Evolutionary conservation across 2,113 vertebrate species (phyloP).

Genomic region (Plestiodon gilberti): DNA sequence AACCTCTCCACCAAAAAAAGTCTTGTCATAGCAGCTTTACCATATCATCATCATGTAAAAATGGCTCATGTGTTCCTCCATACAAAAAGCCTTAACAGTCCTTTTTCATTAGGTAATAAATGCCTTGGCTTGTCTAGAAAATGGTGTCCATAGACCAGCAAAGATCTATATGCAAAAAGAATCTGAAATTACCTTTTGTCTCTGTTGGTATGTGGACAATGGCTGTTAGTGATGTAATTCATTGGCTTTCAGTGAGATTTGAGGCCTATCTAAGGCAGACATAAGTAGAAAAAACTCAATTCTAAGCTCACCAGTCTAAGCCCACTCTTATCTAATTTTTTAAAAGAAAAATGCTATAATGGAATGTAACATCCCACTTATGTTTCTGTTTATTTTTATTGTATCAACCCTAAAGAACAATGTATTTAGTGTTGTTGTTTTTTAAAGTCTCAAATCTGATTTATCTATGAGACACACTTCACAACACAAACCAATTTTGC

Average conservation of each 20-base stretch:
- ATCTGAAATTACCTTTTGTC: conserved; percentile 33
- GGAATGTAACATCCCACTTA: conserved; percentile 21
- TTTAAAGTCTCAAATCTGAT: conserved; percentile 79
- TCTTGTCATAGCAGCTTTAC: neutral
- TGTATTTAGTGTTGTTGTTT: conserved; percentile 60
- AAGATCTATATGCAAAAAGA: conserved; percentile 31
- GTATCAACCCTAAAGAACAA: conserved; percentile 69
- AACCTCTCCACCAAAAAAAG: neutral
- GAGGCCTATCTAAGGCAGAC: conserved; percentile 29
- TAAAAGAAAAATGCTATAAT: conserved; percentile 11
- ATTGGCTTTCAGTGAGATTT: conserved; percentile 23
- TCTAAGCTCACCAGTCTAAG: conserved; percentile 15
- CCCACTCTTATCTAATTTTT: conserved; percentile 32
- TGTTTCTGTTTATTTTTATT: conserved; percentile 51
- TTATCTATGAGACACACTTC: conserved; percentile 89
- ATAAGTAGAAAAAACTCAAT: conserved; percentile 27
- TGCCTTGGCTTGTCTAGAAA: conserved; percentile 19
- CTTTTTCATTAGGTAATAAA: neutral
- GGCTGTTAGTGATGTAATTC: neutral
- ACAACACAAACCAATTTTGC: conserved; percentile 95
- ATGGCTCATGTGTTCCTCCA: neutral
- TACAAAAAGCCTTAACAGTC: neutral
- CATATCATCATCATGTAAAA: neutral
- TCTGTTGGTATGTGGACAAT: neutral
- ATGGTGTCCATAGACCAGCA: conserved; percentile 20